These are phyloP conservation scores for Porites rus DNA, from an alignment of 92 coral and sea anemone species.

Conservation along the genomic window DNA sequence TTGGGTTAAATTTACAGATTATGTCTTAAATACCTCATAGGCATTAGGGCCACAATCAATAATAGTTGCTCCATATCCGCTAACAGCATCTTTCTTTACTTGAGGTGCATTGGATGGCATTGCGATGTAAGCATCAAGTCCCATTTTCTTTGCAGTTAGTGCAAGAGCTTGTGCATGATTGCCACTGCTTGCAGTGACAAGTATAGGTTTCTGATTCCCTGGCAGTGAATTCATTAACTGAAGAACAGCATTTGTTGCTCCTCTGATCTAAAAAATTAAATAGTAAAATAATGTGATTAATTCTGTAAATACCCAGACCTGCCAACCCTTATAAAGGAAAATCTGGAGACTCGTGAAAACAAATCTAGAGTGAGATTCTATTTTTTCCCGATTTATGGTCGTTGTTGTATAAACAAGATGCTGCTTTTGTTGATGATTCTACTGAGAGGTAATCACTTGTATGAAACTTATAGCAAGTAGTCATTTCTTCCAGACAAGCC, in stretches of 20 bases:
- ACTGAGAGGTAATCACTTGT: no score
- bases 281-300: no score
- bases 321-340: no score
- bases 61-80: slow-evolving; percentile 90
- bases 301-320: not conserved
- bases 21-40: not conserved
- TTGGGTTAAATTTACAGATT: not conserved
- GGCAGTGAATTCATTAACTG: slow-evolving; percentile 63
- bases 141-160: slow-evolving; percentile 81
- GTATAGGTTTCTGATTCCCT: slow-evolving; percentile 63
- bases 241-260: slow-evolving; percentile 95
- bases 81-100: slow-evolving; percentile 92
- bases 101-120: slow-evolving; percentile 93
- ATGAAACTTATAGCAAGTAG: no score
- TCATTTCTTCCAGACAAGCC: no score
- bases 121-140: slow-evolving; percentile 87
- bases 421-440: no score
- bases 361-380: no score
- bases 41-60: slow-evolving; percentile 79
- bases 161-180: slow-evolving; percentile 98
- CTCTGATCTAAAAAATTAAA: slow-evolving; percentile 78
- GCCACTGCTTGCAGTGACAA: slow-evolving; percentile 97
- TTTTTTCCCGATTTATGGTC: no score
- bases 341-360: no score
- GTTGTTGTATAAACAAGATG: no score